phyloP scores from a whole-genome alignment of 2,888 invertebrate genomes.

The Lampropteryx suffumata region DNA sequence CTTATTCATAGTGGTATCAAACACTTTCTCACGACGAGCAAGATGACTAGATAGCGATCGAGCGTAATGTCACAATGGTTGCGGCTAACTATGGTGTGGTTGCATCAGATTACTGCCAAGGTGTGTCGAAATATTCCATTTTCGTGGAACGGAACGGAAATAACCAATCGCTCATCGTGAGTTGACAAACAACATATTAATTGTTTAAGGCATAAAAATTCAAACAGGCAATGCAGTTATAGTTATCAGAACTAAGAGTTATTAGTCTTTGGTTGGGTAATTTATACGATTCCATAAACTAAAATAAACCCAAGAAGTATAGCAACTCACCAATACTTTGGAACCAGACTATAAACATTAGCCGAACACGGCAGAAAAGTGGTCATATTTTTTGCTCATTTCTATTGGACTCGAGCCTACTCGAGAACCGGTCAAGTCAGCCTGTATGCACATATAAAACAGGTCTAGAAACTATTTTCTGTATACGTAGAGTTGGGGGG shows the following conservation, averaged over 20 bases:
- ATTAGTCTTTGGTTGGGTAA: no score
- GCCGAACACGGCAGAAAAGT: slow-evolving; percentile 35
- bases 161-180: no score
- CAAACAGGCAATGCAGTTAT: neutral
- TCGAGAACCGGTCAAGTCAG: slow-evolving; percentile 47
- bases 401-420: slow-evolving; percentile 33
- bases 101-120: slow-evolving; percentile 24
- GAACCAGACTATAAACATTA: slow-evolving; percentile 37
- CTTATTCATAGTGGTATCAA: slow-evolving; percentile 18
- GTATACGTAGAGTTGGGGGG: slow-evolving; percentile 33
- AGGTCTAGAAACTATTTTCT: slow-evolving; percentile 47
- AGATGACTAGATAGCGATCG: slow-evolving; percentile 41
- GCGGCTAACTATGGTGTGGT: slow-evolving; percentile 37
- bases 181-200: no score
- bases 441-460: slow-evolving; percentile 37
- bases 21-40: slow-evolving; percentile 45
- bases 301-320: slow-evolving; percentile 1
- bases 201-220: no score
- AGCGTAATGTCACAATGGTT: slow-evolving; percentile 53
- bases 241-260: no score
- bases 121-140: no score
- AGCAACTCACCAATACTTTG: slow-evolving; percentile 32
- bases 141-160: no score
- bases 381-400: slow-evolving; percentile 24
- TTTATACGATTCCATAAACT: no score